phyloP scores from a whole-genome alignment of 2,113 vertebrate species.

The Mesitornis unicolor region DNA sequence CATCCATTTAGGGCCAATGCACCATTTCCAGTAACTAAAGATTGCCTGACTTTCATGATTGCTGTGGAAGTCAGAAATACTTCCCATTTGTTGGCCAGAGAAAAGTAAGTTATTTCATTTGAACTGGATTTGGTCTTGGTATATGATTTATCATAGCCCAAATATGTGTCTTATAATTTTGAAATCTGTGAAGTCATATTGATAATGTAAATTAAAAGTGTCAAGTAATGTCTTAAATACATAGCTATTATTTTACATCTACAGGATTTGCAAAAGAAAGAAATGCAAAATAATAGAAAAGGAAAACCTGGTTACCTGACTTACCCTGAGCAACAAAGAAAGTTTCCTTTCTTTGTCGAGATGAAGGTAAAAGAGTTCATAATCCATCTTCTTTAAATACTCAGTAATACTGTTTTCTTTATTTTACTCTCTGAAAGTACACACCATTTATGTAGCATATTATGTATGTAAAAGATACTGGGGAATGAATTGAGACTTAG shows the following conservation, averaged over 20 bases:
- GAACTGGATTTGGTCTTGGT: not conserved
- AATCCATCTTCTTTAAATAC: not conserved
- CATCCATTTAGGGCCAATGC: not conserved
- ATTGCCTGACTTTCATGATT: not conserved
- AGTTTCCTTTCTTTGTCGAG: not conserved
- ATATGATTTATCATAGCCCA: not conserved
- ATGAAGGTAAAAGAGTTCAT: not conserved
- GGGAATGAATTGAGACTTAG: not conserved
- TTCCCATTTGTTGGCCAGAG: not conserved
- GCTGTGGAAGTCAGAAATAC: not conserved
- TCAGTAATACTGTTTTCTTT: not conserved
- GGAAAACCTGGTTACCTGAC: not conserved
- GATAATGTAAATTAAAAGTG: not conserved
- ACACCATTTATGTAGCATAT: not conserved
- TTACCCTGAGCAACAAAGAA: not conserved
- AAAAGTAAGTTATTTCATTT: not conserved
- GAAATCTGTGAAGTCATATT: not conserved
- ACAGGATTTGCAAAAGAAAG: not conserved
- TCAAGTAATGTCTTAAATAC: not conserved
- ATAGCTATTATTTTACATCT: not conserved
- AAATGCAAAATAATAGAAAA: not conserved
- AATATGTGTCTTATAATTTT: not conserved
- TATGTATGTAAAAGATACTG: not conserved
- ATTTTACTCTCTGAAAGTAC: not conserved
- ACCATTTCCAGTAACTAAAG: not conserved